These are phyloP conservation scores for Heterochromis multidens DNA, from an alignment of 2,113 vertebrate genomes.

Conservation along the genomic window DNA sequence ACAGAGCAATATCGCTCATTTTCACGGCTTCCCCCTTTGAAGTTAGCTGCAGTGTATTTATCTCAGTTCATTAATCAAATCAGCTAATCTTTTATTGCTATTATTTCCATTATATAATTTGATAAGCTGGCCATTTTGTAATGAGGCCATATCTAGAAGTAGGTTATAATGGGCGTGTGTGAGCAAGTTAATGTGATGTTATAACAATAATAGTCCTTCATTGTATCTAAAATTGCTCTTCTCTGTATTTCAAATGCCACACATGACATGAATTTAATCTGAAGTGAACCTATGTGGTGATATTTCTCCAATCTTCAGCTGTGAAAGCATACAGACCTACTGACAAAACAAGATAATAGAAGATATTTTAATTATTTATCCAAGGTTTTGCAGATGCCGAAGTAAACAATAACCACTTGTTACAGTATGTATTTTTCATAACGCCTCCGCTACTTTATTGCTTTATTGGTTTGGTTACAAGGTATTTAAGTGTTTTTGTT, in stretches of 20 bases:
- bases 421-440: background rate
- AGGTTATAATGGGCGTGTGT: background rate
- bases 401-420: background rate
- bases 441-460: background rate
- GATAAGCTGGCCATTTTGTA: background rate
- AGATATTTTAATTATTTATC: background rate
- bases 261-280: background rate
- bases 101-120: background rate
- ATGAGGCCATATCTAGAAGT: background rate
- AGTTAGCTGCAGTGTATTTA: background rate
- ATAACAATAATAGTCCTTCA: background rate
- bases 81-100: background rate
- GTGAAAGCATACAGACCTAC: background rate
- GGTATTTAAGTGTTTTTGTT: background rate
- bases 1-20: background rate
- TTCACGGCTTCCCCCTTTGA: background rate
- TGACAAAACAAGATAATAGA: background rate
- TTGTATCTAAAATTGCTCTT: background rate
- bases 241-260: background rate
- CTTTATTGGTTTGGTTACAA: background rate
- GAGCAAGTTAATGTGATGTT: background rate
- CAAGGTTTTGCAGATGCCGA: background rate
- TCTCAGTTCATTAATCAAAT: background rate
- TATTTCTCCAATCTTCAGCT: background rate
- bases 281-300: background rate